A percentile compares a stretch with the other conserved stretches of the same genome.
Evolutionary conservation across 2,888 invertebrate species (phyloP).

Genomic region (Alsophila aescularia): DNA sequence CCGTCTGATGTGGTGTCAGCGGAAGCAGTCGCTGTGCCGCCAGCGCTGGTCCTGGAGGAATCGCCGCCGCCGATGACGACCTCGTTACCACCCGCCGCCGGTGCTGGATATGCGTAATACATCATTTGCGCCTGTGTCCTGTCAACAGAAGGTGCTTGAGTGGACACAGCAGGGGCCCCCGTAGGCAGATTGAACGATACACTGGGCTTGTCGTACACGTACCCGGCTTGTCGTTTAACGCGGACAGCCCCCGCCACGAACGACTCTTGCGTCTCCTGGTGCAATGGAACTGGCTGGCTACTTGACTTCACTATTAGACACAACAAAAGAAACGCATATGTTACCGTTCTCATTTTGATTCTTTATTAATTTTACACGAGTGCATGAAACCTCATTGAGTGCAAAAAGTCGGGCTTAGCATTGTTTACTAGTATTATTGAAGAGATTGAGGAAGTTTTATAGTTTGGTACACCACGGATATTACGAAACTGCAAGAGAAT

Average conservation of each 20-base stretch:
- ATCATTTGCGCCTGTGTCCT: conserved; percentile 71
- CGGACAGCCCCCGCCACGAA: conserved; percentile 45
- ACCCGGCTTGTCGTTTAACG: conserved; percentile 71
- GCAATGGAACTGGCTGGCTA: conserved; percentile 19
- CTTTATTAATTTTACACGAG: neutral
- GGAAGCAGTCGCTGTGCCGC: conserved; percentile 24
- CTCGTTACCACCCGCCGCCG: conserved; percentile 48
- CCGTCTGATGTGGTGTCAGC: conserved; percentile 33
- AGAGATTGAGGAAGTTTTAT: conserved; percentile 42
- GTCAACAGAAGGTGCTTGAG: conserved; percentile 70
- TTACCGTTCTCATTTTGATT: conserved; percentile 48
- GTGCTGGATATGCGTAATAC: conserved; percentile 74
- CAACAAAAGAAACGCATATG: conserved; percentile 43
- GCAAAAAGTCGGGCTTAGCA: conserved; percentile 52
- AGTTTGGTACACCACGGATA: conserved; percentile 39
- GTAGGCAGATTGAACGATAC: conserved; percentile 72
- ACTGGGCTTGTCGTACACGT: conserved; percentile 72
- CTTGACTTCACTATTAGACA: conserved; percentile 40
- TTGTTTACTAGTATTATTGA: conserved; percentile 63
- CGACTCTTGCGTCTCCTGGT: conserved; percentile 25
- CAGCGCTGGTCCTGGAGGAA: conserved; percentile 39
- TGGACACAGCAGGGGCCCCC: conserved; percentile 52
- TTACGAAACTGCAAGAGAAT: conserved; percentile 51
- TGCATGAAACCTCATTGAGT: conserved; percentile 16
- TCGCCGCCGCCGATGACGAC: conserved; percentile 59